Conservation (phyloP, 2,113 vertebrate species). For the human region GRCh38 chrX:10985501-10986000, state of each 20-base stretch:
- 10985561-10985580: neutral
- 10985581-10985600: neutral
- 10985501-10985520: slow-evolving; percentile 5
- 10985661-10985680: neutral
- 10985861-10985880: neutral
- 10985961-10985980: neutral
- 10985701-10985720: too few relatives aligned
- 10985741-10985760: too few relatives aligned
- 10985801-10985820: neutral
- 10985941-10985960: neutral
- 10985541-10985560: neutral
- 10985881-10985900: slow-evolving; percentile 3
- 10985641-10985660: slow-evolving; percentile 26
- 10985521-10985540: neutral
- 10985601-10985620: slow-evolving; percentile 11
- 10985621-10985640: neutral
- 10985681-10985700: too few relatives aligned
- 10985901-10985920: slow-evolving; percentile 14
- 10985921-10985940: neutral
- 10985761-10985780: too few relatives aligned
- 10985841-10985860: neutral
- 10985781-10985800: neutral
- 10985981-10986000: slow-evolving; percentile 40
- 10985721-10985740: too few relatives aligned
- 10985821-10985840: slow-evolving; percentile 24